Evolutionary conservation across 1,140 invertebrate genomes (phyloP).

Genomic region (Dryas iulia): DNA sequence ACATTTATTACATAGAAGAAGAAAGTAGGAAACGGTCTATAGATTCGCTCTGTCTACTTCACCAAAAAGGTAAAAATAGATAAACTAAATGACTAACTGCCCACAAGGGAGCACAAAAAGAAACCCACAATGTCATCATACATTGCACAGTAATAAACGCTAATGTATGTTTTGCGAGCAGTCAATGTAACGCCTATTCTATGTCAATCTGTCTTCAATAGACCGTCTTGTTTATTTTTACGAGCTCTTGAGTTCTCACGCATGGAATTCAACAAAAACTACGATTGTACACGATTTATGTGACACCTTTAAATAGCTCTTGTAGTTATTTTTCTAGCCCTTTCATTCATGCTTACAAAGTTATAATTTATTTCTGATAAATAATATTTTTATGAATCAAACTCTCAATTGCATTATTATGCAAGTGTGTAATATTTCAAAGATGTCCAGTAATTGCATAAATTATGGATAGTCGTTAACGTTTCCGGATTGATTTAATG

Average conservation of each 20-base stretch:
- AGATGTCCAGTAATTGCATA: slow-evolving; percentile 1
- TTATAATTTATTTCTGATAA: too few species aligned
- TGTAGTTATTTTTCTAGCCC: neutral
- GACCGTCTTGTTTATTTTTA: neutral
- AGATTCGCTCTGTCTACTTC: too few species aligned
- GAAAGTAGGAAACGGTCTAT: too few species aligned
- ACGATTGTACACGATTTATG: neutral
- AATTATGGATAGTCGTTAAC: neutral
- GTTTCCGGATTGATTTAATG: slow-evolving; percentile 2
- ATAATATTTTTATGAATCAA: too few species aligned
- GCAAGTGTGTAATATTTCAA: neutral
- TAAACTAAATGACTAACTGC: neutral
- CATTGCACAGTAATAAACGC: slow-evolving; percentile 9
- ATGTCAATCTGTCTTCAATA: slow-evolving; percentile 25
- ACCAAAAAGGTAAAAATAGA: too few species aligned
- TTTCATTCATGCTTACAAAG: neutral
- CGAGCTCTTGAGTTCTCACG: neutral
- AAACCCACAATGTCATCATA: slow-evolving; percentile 10
- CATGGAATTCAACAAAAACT: neutral
- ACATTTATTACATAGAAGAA: too few species aligned
- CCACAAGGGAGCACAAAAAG: neutral
- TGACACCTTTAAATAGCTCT: neutral
- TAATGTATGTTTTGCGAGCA: slow-evolving; percentile 17
- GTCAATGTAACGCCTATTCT: slow-evolving; percentile 34
- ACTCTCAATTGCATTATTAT: neutral